A percentile compares a stretch with the other conserved stretches of the same genome.
Conservation (phyloP, 2,797 vertebrate genomes). For the Squalus acanthias region DNA sequence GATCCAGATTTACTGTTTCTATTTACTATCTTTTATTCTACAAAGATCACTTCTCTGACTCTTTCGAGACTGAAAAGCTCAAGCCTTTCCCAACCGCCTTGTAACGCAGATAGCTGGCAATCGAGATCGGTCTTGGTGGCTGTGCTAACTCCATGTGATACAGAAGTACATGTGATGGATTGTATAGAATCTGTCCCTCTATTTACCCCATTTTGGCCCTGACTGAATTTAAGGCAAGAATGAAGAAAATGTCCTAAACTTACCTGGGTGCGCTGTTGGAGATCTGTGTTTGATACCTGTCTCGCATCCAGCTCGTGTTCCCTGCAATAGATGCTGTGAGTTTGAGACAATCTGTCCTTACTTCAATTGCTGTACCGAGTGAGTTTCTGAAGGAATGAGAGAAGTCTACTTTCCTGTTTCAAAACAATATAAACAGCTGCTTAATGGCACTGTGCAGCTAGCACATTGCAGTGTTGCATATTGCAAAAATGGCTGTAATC, state of each 20-base stretch:
- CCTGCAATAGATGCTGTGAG: background rate
- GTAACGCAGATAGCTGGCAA: background rate
- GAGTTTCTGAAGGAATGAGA: background rate
- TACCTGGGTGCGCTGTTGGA: background rate
- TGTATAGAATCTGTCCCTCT: background rate
- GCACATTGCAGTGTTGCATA: no score
- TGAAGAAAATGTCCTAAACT: background rate
- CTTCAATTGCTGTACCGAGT: background rate
- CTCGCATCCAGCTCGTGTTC: background rate
- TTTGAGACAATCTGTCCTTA: background rate
- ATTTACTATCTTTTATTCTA: background rate
- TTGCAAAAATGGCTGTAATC: no score
- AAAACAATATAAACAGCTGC: background rate
- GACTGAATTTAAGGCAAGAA: background rate
- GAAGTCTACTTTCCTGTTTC: background rate
- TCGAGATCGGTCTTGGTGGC: background rate
- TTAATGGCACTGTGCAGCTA: no score
- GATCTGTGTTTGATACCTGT: background rate
- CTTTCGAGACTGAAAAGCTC: background rate
- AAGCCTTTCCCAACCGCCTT: background rate
- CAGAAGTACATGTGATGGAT: background rate
- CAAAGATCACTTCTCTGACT: background rate
- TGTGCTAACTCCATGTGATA: background rate
- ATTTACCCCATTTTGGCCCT: background rate
- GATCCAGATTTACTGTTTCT: background rate